Evolutionary conservation across 2,113 vertebrate genomes (phyloP).

Genomic region (Myanophis thanlyinensis): DNA sequence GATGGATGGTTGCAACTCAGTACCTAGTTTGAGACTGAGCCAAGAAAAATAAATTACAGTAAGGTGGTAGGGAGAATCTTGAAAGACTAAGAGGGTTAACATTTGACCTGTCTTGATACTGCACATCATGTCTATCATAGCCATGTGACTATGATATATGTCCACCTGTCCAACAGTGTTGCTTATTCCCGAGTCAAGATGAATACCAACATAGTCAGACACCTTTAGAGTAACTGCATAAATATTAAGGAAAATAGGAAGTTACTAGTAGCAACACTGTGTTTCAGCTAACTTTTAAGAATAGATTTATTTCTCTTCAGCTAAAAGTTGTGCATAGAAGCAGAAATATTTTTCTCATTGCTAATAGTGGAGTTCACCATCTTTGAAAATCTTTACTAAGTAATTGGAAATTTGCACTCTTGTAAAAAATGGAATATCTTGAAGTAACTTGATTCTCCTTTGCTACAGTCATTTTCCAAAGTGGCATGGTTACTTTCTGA

Average conservation of each 20-base stretch:
- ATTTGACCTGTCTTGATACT: background rate
- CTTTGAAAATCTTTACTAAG: slow-evolving; percentile 18
- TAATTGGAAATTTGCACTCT: slow-evolving; percentile 3
- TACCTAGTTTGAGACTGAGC: background rate
- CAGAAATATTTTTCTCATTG: slow-evolving; percentile 40
- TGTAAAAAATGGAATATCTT: slow-evolving; percentile 25
- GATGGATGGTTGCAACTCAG: background rate
- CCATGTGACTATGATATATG: background rate
- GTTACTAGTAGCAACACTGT: background rate
- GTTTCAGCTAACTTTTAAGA: background rate
- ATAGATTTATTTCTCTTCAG: background rate
- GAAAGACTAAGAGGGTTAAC: background rate
- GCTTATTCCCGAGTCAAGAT: background rate
- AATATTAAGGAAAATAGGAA: background rate
- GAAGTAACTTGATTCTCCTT: slow-evolving; percentile 4
- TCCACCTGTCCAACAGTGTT: background rate
- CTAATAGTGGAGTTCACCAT: slow-evolving; percentile 45
- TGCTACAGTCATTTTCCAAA: slow-evolving; percentile 14
- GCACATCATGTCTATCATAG: background rate
- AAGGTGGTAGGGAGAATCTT: background rate
- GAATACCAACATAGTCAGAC: background rate
- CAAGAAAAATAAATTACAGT: background rate
- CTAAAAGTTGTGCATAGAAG: background rate
- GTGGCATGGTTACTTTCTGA: background rate
- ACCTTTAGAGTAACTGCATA: background rate